Conservation (phyloP, 2,888 invertebrate genomes). For the Athetis lepigone region DNA sequence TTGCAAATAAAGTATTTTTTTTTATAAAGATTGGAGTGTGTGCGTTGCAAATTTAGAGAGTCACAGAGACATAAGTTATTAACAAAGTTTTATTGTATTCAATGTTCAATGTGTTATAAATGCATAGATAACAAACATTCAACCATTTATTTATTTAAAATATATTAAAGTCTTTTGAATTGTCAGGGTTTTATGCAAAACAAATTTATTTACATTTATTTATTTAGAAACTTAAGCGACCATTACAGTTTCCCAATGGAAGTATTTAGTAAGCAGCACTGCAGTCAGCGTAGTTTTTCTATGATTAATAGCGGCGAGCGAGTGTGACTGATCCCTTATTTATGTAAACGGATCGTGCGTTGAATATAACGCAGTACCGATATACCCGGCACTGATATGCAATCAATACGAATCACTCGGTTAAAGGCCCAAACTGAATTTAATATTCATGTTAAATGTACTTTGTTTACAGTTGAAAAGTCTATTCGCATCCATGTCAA, state of each 20-base stretch:
- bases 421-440: neutral
- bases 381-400: neutral
- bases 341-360: constrained; percentile 7
- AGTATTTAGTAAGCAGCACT: neutral
- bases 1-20: too few relatives aligned
- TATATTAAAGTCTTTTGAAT: too few relatives aligned
- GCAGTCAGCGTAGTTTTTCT: neutral
- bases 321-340: constrained; percentile 10
- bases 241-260: too few relatives aligned
- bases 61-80: too few relatives aligned
- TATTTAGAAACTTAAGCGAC: too few relatives aligned
- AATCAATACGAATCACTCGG: constrained; percentile 12
- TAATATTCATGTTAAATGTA: neutral
- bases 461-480: neutral
- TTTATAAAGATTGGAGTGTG: too few relatives aligned
- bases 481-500: neutral
- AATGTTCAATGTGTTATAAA: too few relatives aligned
- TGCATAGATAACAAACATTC: too few relatives aligned
- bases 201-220: too few relatives aligned
- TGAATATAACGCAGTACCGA: constrained; percentile 14
- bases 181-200: neutral
- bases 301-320: neutral
- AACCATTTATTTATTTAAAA: too few relatives aligned
- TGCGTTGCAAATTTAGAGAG: too few relatives aligned
- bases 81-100: too few relatives aligned